phyloP scores from a whole-genome alignment of 2,113 vertebrate species.

The Rhadina sibilatrix region DNA sequence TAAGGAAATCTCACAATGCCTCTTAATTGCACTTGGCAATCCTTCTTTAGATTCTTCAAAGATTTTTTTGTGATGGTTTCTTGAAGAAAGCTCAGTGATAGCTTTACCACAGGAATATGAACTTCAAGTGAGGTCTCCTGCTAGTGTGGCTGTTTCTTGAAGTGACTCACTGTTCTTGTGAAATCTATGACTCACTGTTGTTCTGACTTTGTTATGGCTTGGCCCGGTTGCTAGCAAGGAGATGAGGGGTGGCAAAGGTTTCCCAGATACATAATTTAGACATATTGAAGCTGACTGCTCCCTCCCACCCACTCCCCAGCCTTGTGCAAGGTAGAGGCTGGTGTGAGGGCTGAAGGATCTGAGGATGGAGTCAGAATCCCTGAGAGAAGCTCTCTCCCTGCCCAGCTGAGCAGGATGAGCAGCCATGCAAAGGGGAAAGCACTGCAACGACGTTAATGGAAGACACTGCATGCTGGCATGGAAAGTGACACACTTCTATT shows the following conservation, averaged over 20 bases:
- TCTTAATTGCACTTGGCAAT: neutral
- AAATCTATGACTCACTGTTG: slow-evolving; percentile 51
- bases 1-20: accelerated
- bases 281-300: neutral
- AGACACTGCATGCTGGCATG: neutral
- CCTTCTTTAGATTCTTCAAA: neutral
- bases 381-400: accelerated
- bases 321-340: neutral
- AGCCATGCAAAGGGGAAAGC: neutral
- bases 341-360: neutral
- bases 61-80: neutral
- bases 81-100: neutral
- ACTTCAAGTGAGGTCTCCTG: neutral
- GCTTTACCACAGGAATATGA: neutral
- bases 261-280: neutral
- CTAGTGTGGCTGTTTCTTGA: neutral
- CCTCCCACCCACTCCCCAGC: slow-evolving; percentile 2
- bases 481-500: neutral
- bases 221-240: neutral
- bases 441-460: accelerated
- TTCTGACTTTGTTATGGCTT: slow-evolving; percentile 4
- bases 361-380: neutral
- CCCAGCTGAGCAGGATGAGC: neutral
- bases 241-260: neutral
- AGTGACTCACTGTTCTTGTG: slow-evolving; percentile 38